Base-by-base conservation (phyloP, 2,797 vertebrate species). In the Silurus lanzhouensis region DNA sequence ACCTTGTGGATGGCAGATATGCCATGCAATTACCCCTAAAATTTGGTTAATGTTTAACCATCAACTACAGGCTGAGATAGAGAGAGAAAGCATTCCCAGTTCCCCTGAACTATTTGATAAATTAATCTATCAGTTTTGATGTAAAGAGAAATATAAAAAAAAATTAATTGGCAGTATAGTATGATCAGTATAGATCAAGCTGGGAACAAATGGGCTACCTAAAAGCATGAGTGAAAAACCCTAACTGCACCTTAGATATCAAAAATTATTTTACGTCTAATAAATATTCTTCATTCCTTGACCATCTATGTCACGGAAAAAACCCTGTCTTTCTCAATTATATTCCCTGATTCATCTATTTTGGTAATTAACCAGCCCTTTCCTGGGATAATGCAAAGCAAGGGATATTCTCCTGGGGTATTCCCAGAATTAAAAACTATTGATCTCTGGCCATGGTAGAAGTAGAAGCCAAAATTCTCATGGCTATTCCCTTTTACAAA, bases 1-100 rank as follows among this genome's bases (percentile, higher is more conserved):
- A 70, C 84, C 84, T 71, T 71, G 64, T 83, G 75, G 83, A 55
- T 79, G 71, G 78, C 83, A 84, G 72, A 80, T 75, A 84, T 27
- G 25, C 27, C 12, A 25, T 44, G 68, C 83, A 85, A 85, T 89
- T 87, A 88, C 72, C 77, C 10, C 38, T 17, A 57, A 71, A 63
- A 75, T 44, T 25, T n/a, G 52, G 86, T 84, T 90, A 88, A 90
- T 89, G 83, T 76, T 89, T 81, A 72, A 87, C 88, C 74, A 72
- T 78, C 38, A 38, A 38, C 67, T 71, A 78, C 55, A 81, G 71
- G 84, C 86, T 61, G 55, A 68, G 80, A 74, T 76, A 68, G 52
- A 83, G 48, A 27, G 72, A 22, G 61, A 52, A 63, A 44, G 31
- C 64, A 19, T 15, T 25, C 63, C 84, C 20, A 57, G 31, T 22